A percentile compares a stretch with the other conserved stretches of the same genome.
phyloP scores from a whole-genome alignment of 2,113 vertebrate genomes.

The Hemichromis elongatus region DNA sequence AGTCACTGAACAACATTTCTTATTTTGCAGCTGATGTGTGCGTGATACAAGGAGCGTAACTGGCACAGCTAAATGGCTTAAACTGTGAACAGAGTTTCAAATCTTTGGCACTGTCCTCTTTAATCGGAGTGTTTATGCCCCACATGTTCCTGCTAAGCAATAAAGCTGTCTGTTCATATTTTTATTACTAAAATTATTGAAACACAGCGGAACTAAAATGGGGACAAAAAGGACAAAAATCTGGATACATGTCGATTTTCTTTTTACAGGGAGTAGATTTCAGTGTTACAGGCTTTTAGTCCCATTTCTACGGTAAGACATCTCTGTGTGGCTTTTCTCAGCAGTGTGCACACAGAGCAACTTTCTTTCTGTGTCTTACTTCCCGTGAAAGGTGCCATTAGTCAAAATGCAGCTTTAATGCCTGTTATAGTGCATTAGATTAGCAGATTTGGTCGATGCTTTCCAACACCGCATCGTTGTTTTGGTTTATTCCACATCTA shows the following conservation, averaged over 20 bases:
- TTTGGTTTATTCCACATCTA: too few species aligned
- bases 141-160: too few species aligned
- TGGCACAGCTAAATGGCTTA: not conserved
- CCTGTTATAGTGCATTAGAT: not conserved
- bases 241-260: not conserved
- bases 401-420: not conserved
- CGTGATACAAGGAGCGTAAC: not conserved
- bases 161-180: too few species aligned
- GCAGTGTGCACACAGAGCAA: not conserved
- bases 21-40: not conserved
- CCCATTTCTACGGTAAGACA: not conserved
- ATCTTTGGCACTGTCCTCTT: not conserved
- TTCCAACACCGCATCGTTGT: not conserved
- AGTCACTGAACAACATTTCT: not conserved
- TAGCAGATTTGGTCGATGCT: not conserved
- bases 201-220: not conserved
- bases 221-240: not conserved
- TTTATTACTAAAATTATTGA: not conserved
- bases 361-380: not conserved
- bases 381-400: not conserved
- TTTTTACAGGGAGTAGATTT: not conserved
- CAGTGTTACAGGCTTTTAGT: not conserved
- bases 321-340: not conserved
- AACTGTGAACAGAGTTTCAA: not conserved
- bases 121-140: not conserved